Percentiles rank a stretch among this genome's conserved stretches.
Conservation (phyloP, 1,140 invertebrate species). For the Neodiprion virginianus region DNA sequence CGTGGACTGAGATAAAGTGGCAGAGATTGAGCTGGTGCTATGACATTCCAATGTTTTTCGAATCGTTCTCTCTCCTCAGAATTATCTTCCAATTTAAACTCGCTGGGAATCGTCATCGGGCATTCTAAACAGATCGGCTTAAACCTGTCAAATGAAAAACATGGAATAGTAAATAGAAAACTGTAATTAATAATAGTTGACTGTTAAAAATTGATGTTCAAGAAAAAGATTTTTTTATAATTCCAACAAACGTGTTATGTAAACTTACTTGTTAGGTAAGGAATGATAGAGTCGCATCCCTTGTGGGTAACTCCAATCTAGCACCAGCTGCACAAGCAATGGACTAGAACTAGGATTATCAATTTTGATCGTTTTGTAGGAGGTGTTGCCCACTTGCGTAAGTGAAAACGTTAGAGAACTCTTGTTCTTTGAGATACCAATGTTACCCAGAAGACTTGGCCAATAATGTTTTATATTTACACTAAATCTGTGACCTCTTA, state of each 20-base stretch:
- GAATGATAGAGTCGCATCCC: slow-evolving; percentile 60
- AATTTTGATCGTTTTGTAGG: slow-evolving; percentile 68
- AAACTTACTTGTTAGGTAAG: slow-evolving; percentile 56
- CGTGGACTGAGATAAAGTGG: slow-evolving; percentile 57
- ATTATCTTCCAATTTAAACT: slow-evolving; percentile 53
- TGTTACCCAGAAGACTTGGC: slow-evolving; percentile 66
- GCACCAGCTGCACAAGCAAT: slow-evolving; percentile 68
- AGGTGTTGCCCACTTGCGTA: slow-evolving; percentile 81
- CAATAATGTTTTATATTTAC: slow-evolving; percentile 76
- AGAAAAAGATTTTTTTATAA: too few species aligned
- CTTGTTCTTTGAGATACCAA: slow-evolving; percentile 52
- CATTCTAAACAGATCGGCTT: slow-evolving; percentile 52
- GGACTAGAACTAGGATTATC: slow-evolving; percentile 69
- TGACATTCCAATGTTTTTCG: slow-evolving; percentile 43
- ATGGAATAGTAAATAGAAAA: slow-evolving; percentile 2
- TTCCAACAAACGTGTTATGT: background rate
- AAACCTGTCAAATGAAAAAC: slow-evolving; percentile 38
- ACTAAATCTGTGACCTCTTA: slow-evolving; percentile 74
- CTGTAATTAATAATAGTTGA: background rate
- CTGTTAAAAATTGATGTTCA: background rate
- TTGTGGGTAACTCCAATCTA: slow-evolving; percentile 67
- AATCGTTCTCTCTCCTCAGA: slow-evolving; percentile 42
- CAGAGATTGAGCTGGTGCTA: slow-evolving; percentile 41
- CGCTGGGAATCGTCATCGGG: slow-evolving; percentile 43
- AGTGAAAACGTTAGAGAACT: slow-evolving; percentile 75